Evolutionary conservation across 1,140 invertebrate genomes (phyloP).

Genomic region (Coenobita brevimanus): DNA sequence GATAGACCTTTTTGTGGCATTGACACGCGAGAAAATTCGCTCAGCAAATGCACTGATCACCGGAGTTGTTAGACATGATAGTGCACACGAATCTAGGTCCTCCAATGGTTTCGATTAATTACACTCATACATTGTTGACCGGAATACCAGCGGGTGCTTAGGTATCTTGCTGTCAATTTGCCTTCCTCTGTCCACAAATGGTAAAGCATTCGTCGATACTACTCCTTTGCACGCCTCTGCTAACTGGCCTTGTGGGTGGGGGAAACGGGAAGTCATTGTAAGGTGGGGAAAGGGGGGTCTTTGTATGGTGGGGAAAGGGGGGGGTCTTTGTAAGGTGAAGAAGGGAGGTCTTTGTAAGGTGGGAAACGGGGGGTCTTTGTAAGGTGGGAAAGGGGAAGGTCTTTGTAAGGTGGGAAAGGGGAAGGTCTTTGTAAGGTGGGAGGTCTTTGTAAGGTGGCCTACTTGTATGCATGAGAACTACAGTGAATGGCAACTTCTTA

Average conservation of each 20-base stretch:
- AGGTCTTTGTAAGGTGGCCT: no score
- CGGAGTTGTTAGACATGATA: conserved; percentile 20
- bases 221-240: conserved; percentile 21
- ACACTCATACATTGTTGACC: background rate
- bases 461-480: conserved; percentile 24
- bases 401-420: no score
- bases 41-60: conserved; percentile 9
- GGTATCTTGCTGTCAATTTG: conserved; percentile 15
- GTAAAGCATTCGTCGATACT: conserved; percentile 13
- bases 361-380: no score
- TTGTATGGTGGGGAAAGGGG: no score
- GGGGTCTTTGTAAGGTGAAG: no score
- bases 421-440: no score
- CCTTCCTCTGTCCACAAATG: background rate
- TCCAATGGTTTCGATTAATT: conserved; percentile 1
- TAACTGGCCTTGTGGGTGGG: background rate
- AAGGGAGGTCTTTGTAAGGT: no score
- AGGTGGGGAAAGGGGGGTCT: no score
- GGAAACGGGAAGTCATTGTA: background rate
- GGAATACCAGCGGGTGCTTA: conserved; percentile 16
- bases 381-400: no score
- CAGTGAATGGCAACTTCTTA: background rate
- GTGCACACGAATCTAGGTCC: background rate
- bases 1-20: conserved; percentile 26
- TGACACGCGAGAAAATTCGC: conserved; percentile 27